Evolutionary conservation across 2,113 vertebrate genomes (phyloP).

Genomic region (Condylura cristata): DNA sequence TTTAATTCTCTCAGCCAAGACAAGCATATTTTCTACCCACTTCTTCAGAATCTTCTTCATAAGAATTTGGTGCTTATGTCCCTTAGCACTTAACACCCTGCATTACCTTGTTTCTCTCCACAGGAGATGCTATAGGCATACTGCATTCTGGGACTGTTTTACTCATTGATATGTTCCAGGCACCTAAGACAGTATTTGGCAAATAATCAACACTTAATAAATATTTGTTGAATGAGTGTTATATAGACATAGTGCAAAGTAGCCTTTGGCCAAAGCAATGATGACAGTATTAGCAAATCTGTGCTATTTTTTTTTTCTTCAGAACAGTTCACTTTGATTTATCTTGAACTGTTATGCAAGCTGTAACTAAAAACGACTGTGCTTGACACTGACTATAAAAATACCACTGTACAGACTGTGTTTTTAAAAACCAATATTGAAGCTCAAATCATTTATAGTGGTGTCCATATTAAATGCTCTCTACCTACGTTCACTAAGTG

Average conservation of each 20-base stretch:
- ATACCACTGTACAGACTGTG: slow-evolving; percentile 80
- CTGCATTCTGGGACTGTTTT: neutral
- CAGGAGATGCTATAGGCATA: neutral
- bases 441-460: slow-evolving; percentile 77
- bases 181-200: slow-evolving; percentile 54
- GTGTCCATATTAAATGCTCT: slow-evolving; percentile 75
- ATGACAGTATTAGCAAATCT: slow-evolving; percentile 69
- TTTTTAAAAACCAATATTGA: slow-evolving; percentile 77
- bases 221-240: slow-evolving; percentile 71
- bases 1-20: neutral
- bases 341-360: slow-evolving; percentile 80
- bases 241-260: slow-evolving; percentile 71
- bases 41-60: neutral
- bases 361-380: slow-evolving; percentile 81
- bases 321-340: slow-evolving; percentile 77
- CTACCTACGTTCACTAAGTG: slow-evolving; percentile 74
- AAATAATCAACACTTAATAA: slow-evolving; percentile 77
- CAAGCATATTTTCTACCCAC: neutral
- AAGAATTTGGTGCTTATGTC: neutral
- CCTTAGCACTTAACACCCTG: neutral
- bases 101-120: neutral
- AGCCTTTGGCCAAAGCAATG: slow-evolving; percentile 76
- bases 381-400: slow-evolving; percentile 81
- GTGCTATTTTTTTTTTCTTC: slow-evolving; percentile 54
- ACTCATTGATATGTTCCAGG: slow-evolving; percentile 58